phyloP scores from a whole-genome alignment of 92 coral and sea anemone genomes.

The Desmophyllum pertusum region DNA sequence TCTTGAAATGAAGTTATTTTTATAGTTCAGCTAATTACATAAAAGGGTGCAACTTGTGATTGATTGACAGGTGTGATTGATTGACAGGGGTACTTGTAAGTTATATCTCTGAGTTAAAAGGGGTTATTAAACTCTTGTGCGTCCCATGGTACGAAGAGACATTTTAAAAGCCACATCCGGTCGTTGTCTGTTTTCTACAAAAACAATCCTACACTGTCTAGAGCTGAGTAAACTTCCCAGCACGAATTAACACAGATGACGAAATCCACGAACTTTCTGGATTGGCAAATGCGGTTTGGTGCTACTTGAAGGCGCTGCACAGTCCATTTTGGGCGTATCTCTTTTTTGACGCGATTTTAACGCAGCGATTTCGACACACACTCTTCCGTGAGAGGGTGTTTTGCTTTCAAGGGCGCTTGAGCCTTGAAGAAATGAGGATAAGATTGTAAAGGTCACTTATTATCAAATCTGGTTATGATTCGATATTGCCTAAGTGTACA shows the following conservation, averaged over 20 bases:
- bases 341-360: conserved; percentile 1
- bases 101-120: conserved; percentile 30
- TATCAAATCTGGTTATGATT: conserved; percentile 22
- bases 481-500: conserved; percentile 9
- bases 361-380: conserved; percentile 17
- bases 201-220: conserved; percentile 35
- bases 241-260: conserved; percentile 16
- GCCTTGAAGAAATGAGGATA: conserved; percentile 31
- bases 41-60: not conserved
- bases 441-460: conserved; percentile 34
- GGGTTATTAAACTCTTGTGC: conserved; percentile 32
- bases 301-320: not conserved
- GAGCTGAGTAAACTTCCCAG: conserved; percentile 35
- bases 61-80: not conserved
- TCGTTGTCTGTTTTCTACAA: conserved; percentile 28
- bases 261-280: not conserved
- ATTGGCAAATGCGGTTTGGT: not conserved
- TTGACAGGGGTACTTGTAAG: conserved; percentile 35
- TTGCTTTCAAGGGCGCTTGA: conserved; percentile 40
- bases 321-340: not conserved
- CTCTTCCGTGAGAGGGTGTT: conserved; percentile 55
- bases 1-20: not conserved
- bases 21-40: not conserved
- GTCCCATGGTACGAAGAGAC: conserved; percentile 30
- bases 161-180: conserved; percentile 52